phyloP scores from a whole-genome alignment of 2,888 invertebrate species.

The Antitype chi region DNA sequence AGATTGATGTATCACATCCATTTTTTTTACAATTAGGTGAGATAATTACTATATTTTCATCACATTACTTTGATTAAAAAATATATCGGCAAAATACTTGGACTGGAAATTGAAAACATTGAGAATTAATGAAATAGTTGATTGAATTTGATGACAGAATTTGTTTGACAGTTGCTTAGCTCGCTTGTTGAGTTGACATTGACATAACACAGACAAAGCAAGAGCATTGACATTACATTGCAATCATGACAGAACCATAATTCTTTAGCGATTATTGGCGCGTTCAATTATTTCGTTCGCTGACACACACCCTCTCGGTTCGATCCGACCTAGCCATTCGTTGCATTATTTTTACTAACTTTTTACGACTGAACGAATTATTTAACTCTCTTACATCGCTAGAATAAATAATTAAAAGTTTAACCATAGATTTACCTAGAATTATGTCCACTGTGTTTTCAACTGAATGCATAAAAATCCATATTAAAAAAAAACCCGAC shows the following conservation, averaged over 20 bases:
- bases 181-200: constrained; percentile 3
- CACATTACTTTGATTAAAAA: constrained; percentile 58
- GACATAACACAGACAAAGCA: neutral
- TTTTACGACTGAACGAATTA: too few species aligned
- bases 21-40: constrained; percentile 65
- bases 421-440: too few species aligned
- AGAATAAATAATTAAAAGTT: too few species aligned
- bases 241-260: neutral
- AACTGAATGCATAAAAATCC: too few species aligned
- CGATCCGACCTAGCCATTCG: too few species aligned
- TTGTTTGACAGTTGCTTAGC: constrained; percentile 36
- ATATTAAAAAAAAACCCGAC: too few species aligned
- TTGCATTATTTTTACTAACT: too few species aligned
- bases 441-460: too few species aligned
- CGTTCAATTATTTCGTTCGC: neutral
- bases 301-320: too few species aligned
- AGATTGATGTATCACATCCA: constrained; percentile 83
- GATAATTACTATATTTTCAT: constrained; percentile 50
- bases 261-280: neutral
- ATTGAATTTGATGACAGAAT: constrained; percentile 63
- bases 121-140: constrained; percentile 55
- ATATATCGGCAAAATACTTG: constrained; percentile 47
- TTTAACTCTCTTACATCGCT: too few species aligned
- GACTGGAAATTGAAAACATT: constrained; percentile 66
- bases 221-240: neutral